Conservation (phyloP, 2,113 vertebrate genomes). For the Progne subis region DNA sequence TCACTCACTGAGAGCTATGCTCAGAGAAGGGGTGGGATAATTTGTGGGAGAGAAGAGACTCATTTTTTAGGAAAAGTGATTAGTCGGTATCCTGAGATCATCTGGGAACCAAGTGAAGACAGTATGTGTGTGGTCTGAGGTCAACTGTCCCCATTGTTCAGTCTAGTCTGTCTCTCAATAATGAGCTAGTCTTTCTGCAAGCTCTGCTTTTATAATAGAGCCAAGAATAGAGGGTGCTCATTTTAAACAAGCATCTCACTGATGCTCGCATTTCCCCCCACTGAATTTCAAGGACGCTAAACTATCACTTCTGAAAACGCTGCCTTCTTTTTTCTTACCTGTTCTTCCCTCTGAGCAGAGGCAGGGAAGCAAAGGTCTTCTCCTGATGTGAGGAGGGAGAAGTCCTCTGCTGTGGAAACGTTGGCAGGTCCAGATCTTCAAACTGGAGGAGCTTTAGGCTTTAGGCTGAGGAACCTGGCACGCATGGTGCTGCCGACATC, state of each 20-base stretch:
- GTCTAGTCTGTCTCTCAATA: not conserved
- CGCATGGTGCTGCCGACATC: not conserved
- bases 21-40: not conserved
- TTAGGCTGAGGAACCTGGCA: not conserved
- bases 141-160: not conserved
- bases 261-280: not conserved
- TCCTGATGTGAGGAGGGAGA: rapidly evolving
- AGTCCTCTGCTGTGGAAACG: not conserved
- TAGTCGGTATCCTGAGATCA: not conserved
- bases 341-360: not conserved
- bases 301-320: not conserved
- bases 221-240: not conserved
- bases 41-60: not conserved
- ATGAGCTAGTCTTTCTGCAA: not conserved
- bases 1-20: not conserved
- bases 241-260: not conserved
- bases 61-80: not conserved
- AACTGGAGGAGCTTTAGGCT: not conserved
- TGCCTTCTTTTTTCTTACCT: not conserved
- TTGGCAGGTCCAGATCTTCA: not conserved
- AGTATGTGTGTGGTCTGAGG: conserved; percentile 41
- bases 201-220: not conserved
- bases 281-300: not conserved
- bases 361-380: not conserved
- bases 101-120: not conserved